Evolutionary conservation across 2,797 vertebrate genomes (phyloP).

Genomic region (Chaetophractus vellerosus): DNA sequence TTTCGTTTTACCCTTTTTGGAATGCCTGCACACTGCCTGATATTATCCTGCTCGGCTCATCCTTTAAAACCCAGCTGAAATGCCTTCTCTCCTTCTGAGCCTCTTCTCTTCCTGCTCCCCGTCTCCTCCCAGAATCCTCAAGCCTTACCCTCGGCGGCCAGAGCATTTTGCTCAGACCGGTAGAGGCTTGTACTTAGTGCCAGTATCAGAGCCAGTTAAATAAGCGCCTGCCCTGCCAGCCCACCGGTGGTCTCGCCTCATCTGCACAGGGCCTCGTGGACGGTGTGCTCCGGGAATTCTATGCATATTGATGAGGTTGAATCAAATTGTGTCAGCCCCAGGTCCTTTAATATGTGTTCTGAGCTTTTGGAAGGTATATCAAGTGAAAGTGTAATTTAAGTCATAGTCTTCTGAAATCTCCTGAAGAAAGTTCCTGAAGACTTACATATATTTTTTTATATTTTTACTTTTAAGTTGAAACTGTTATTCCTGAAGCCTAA

Average conservation of each 20-base stretch:
- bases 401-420: slow-evolving; percentile 41
- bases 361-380: neutral
- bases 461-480: slow-evolving; percentile 57
- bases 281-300: neutral
- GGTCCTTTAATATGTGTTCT: neutral
- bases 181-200: neutral
- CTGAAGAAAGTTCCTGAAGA: neutral
- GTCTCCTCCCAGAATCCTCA: neutral
- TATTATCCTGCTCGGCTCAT: neutral
- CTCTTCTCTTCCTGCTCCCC: rapidly evolving
- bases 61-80: neutral
- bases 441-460: neutral
- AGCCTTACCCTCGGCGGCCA: neutral
- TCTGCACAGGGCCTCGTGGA: neutral
- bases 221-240: neutral
- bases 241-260: neutral
- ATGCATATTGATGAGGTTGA: neutral
- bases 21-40: neutral
- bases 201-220: neutral
- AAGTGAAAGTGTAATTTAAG: slow-evolving; percentile 23
- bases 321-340: neutral
- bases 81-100: neutral
- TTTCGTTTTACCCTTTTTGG: neutral
- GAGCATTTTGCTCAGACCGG: neutral
- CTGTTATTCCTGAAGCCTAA: neutral